These are phyloP conservation scores for Toxotes jaculatrix DNA, from an alignment of 2,113 vertebrate species.

Conservation along the genomic window DNA sequence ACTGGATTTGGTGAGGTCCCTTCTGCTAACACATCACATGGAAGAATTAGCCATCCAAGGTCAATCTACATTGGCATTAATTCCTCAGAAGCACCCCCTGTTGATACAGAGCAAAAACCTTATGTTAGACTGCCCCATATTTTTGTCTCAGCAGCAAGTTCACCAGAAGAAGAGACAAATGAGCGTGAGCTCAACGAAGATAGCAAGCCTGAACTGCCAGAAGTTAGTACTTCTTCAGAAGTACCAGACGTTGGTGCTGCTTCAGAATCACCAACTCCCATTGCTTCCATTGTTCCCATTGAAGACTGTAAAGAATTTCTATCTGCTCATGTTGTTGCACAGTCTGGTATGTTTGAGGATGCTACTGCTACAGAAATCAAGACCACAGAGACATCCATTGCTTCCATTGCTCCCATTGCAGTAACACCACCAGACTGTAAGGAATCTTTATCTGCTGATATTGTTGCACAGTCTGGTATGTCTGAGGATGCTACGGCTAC, in stretches of 20 bases:
- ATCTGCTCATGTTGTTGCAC: too few species aligned
- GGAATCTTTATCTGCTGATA: conserved; percentile 26
- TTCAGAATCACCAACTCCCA: too few species aligned
- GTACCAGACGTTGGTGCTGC: too few species aligned
- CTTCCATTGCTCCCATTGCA: neutral
- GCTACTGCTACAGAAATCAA: too few species aligned
- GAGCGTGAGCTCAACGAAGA: conserved; percentile 27
- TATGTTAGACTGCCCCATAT: conserved; percentile 76
- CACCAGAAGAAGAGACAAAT: conserved; percentile 76
- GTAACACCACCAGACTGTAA: conserved; percentile 10
- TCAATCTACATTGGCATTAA: conserved; percentile 76
- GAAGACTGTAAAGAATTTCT: too few species aligned
- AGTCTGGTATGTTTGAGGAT: too few species aligned
- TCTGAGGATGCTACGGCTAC: neutral
- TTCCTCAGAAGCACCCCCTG: conserved; percentile 32
- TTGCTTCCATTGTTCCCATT: too few species aligned
- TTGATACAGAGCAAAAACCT: conserved; percentile 36
- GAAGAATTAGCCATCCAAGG: conserved; percentile 31
- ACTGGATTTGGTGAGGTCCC: conserved; percentile 6
- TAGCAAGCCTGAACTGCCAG: conserved; percentile 25
- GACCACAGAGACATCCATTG: too few species aligned
- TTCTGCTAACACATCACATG: conserved; percentile 9
- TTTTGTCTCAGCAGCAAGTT: conserved; percentile 80
- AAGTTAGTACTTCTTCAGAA: conserved; percentile 30
- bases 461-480: conserved; percentile 8